Percentiles rank a stretch among this genome's conserved stretches.
Conservation (phyloP, 2,888 invertebrate species). For the Hydropsyche betteni region DNA sequence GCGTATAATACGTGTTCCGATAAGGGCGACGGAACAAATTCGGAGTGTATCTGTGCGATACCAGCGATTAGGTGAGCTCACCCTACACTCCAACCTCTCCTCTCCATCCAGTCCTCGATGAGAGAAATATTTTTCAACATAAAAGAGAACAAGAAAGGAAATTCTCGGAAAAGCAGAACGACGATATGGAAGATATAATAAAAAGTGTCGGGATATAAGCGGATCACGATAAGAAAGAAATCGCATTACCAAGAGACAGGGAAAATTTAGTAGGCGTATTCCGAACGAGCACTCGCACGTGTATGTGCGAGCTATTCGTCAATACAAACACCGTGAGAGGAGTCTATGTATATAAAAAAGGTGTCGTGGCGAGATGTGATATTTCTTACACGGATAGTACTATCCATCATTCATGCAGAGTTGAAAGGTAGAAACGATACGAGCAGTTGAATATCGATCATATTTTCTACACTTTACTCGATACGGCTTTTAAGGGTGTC, state of each 20-base stretch:
- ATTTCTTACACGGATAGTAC: no score
- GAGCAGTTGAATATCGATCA: constrained; percentile 15
- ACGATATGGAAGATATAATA: constrained; percentile 40
- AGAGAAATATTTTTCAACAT: constrained; percentile 40
- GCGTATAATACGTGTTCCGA: constrained; percentile 16
- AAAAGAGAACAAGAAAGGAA: constrained; percentile 38
- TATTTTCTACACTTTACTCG: not conserved
- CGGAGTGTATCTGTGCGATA: constrained; percentile 16
- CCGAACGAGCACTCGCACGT: constrained; percentile 7
- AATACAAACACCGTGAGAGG: no score
- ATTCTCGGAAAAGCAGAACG: constrained; percentile 34
- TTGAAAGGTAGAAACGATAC: constrained; percentile 1
- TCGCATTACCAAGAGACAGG: constrained; percentile 42
- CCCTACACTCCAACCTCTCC: not conserved
- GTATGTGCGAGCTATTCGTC: no score
- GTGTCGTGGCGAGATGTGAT: no score
- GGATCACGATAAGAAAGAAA: constrained; percentile 43
- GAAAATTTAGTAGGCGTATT: constrained; percentile 38
- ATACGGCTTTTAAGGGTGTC: not conserved
- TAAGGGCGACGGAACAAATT: no score
- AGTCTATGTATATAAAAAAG: no score
- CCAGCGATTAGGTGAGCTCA: constrained; percentile 32
- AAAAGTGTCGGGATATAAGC: constrained; percentile 45
- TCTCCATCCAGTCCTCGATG: not conserved
- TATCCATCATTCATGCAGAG: no score